Evolutionary conservation across 2,797 vertebrate species (phyloP).

Genomic region (Clarias platycephalus): DNA sequence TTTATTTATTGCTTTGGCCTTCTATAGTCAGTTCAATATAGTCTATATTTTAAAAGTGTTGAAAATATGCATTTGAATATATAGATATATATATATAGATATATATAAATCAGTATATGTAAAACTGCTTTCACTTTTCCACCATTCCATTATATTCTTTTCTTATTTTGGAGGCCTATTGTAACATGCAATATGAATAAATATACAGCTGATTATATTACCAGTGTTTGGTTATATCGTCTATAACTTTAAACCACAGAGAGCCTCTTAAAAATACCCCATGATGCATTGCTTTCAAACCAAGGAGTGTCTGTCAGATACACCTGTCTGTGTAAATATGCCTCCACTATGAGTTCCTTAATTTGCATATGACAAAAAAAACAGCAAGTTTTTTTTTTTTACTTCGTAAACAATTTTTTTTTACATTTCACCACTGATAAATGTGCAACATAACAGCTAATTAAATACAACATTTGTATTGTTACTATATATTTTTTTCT

Average conservation of each 20-base stretch:
- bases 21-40: constrained; percentile 55
- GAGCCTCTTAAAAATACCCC: constrained; percentile 52
- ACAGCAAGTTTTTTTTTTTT: constrained; percentile 44
- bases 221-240: constrained; percentile 43
- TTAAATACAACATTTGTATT: constrained; percentile 26
- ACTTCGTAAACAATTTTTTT: constrained; percentile 30
- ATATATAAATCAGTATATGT: constrained; percentile 28
- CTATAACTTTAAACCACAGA: neutral
- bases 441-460: neutral
- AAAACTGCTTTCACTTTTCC: constrained; percentile 43
- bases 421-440: constrained; percentile 23
- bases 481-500: constrained; percentile 3
- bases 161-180: constrained; percentile 49
- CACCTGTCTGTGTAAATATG: constrained; percentile 8
- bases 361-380: constrained; percentile 52
- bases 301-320: constrained; percentile 52
- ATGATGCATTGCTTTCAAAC: constrained; percentile 64
- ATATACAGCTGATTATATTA: constrained; percentile 50
- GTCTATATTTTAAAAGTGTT: constrained; percentile 62
- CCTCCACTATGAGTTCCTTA: constrained; percentile 54
- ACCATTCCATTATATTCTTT: constrained; percentile 49
- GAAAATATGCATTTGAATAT: constrained; percentile 47
- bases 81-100: neutral
- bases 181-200: constrained; percentile 50
- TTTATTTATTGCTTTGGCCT: constrained; percentile 67